Evolutionary conservation across 2,888 invertebrate species (phyloP), one percentile per base, ranked within the genome.

Genomic region (Brachypterus glaber): DNA sequence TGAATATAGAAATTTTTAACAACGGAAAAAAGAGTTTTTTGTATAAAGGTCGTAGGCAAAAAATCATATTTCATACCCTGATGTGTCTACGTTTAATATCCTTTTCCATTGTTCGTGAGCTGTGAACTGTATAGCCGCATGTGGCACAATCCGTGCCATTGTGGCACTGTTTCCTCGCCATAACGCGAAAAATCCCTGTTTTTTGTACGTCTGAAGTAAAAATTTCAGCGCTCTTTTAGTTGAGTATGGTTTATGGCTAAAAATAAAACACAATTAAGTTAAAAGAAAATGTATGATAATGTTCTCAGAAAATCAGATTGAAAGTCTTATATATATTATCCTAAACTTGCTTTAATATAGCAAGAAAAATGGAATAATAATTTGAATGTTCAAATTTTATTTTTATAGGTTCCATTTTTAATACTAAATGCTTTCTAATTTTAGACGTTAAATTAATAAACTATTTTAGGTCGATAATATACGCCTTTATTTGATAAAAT

Each of bases 141-240:
- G 96, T 0, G 98, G 98, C 35, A 96, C 73, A 44, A 98, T 95
- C 39, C 97, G 73, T 11, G 89, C 92, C 91, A 98, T 91, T 0
- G 96, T 97, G 3, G 98, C 98, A 48, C 92, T 90, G 74, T 98
- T 99, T 3, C 98, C 98, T 35, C 97, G 74, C 95, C 95, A 98
- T 52, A 98, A 66, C 39, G 90, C 85, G 8, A 78, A 48, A 34
- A 87, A 67, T 2, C 98, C 97, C 57, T 93, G 86, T 11, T 72
- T 72, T 48, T 70, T 72, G 47, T 82, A 82, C 12, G 85, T 82
- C 43, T 70, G 60, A 17, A 66, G 50, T n/a, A 89, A 59, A 68
- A 86, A 89, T 40, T 65, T 58, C 1, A 78, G 55, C 1, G 87
- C 89, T 30, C 80, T 82, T 34, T 69, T 73, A 50, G 80, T 77